phyloP scores from a whole-genome alignment of 1,140 invertebrate species.

The Trichoplusia ni region DNA sequence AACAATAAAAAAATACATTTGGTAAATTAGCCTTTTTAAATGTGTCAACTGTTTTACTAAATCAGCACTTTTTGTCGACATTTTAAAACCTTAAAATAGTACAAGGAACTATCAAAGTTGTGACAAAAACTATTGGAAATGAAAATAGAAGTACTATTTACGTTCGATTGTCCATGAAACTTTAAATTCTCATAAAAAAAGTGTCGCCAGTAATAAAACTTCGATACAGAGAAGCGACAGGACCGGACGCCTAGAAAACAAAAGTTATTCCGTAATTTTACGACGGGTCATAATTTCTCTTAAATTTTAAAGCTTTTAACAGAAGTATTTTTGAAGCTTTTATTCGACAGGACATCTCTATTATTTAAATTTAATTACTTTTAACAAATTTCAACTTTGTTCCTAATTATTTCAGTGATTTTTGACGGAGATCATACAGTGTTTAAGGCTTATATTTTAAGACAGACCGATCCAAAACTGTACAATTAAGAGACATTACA shows the following conservation, averaged over 20 bases:
- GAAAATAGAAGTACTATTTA: constrained; percentile 45
- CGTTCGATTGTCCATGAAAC: constrained; percentile 42
- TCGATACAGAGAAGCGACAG: constrained; percentile 42
- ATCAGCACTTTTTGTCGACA: too few species aligned
- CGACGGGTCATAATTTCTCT: constrained; percentile 54
- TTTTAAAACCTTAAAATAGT: constrained; percentile 9
- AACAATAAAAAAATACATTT: constrained; percentile 57
- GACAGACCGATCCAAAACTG: too few species aligned
- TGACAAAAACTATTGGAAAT: constrained; percentile 35
- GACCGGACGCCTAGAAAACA: constrained; percentile 47
- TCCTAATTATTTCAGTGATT: too few species aligned
- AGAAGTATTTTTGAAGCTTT: neutral
- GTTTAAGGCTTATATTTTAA: too few species aligned
- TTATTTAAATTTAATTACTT: too few species aligned
- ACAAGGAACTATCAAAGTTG: constrained; percentile 10
- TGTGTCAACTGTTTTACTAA: too few species aligned
- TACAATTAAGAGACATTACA: too few species aligned
- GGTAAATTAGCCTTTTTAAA: too few species aligned
- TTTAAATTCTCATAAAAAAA: constrained; percentile 41
- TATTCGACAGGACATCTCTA: too few species aligned
- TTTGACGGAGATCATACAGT: too few species aligned
- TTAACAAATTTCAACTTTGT: too few species aligned
- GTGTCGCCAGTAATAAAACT: constrained; percentile 56
- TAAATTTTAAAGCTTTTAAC: constrained; percentile 22
- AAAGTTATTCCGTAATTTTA: constrained; percentile 60